Evolutionary conservation across 2,888 invertebrate species (phyloP), one percentile per base, ranked within the genome.

Genomic region (Deilephila porcellus): DNA sequence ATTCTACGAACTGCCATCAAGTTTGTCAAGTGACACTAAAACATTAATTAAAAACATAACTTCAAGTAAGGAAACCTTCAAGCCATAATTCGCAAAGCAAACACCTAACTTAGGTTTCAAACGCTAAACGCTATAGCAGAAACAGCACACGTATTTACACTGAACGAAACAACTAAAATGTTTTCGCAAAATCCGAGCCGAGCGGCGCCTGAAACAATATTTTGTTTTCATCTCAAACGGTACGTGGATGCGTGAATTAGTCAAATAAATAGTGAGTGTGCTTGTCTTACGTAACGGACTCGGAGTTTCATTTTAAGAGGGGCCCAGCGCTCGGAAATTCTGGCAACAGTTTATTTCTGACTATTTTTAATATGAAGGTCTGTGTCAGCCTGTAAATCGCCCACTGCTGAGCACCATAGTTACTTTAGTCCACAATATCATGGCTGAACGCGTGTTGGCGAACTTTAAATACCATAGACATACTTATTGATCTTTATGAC

Each of bases 221-320:
- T 86, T 82, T 84, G 82, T 82, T 86, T 85, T 80, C 81, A 86
- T 86, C 82, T 79, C 59, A 62, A 76, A 56, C 63, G 74, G 71
- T 37, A 73, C 62, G 62, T 74, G 56, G 56, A 59, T 64, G 17
- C 56, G 71, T 56, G 71, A 64, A 72, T 72, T 72, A 72, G 63
- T 59, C 29, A 64, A 64, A 72, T 72, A 74, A 71, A 74, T 71
- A 74, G 62, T 63, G 63, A 45, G 71, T 83, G 82, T 84, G 84
- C 82, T 77, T 74, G 76, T 63, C 37, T 63, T 63, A 34, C 37
- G 37, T 64, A 45, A 64, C 45, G 63, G 32, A 37, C 52, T 52
- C 25, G 29, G 52, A 8, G 37, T 34, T 20, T 60, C 29, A 60
- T 17, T 17, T 17, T 60, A 29, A 29, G 29, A 60, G 29, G 17